Percentiles rank a stretch among this genome's conserved stretches.
These are phyloP conservation scores for Falco cherrug DNA, from an alignment of 2,797 vertebrate species.

Conservation along the genomic window DNA sequence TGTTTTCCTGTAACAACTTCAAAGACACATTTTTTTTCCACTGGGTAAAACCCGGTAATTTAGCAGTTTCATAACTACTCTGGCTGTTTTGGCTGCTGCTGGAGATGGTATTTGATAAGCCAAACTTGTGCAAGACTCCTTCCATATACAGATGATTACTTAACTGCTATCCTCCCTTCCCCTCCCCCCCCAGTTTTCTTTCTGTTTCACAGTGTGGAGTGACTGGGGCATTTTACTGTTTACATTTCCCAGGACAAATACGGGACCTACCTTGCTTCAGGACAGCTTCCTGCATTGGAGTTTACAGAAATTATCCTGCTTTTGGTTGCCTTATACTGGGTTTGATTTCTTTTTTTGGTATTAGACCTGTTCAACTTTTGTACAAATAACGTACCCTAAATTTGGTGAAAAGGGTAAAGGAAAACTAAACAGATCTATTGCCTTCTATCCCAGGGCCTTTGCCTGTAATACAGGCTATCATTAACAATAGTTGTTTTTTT, in stretches of 20 bases:
- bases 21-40: neutral
- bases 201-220: neutral
- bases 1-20: neutral
- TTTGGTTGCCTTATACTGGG: neutral
- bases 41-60: neutral
- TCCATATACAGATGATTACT: neutral
- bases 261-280: neutral
- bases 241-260: neutral
- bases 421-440: neutral
- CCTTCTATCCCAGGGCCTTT: neutral
- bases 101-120: neutral
- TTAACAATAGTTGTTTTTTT: neutral
- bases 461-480: neutral
- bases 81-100: neutral
- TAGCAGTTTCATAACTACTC: neutral
- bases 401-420: neutral
- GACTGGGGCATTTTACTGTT: neutral
- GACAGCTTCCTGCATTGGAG: neutral
- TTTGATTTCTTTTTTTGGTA: neutral
- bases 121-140: neutral
- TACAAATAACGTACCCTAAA: neutral
- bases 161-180: neutral
- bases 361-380: neutral
- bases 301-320: neutral
- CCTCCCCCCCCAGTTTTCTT: neutral